Base-by-base conservation (phyloP, 2,888 invertebrate genomes). In the Iselma pallidipennis region DNA sequence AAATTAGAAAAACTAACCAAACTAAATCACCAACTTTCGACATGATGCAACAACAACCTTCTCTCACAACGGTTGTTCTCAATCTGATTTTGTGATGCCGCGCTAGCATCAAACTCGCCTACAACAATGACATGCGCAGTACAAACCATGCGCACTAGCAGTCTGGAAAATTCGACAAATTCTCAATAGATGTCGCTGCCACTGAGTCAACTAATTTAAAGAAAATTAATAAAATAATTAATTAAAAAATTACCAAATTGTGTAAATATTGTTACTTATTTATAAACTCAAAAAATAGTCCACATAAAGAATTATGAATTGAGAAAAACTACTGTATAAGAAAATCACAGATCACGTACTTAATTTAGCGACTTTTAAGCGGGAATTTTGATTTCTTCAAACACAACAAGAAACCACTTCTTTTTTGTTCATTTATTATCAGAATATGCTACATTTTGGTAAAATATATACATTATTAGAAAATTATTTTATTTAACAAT, bases 1-100 rank as follows among this genome's bases (percentile, higher is more conserved):
- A 63, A 64, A 66, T 55, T 63, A 64, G 59, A 42, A 64, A 74
- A 79, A 82, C 87, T 83, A 84, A 89, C 90, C 89, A 89, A 71
- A 89, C 89, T 69, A 89, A 80, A 83, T 89, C 88, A 71, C 88
- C 89, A 73, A 88, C 80, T 84, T 88, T 86, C 77, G 85, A 86
- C 87, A 88, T 88, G 31, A 68, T 74, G 33, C 28, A 49, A 65
- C 62, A 63, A 21, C 31, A 61, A 62, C 57, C 68, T 45, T 33
- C 62, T 49, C 60, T 25, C 48, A 59, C 51, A 49, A 70, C 67
- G 33, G 57, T 48, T 69, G 64, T 63, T 63, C 77, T 73, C 73
- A 73, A 71, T 75, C 75, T 77, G 68, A 76, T 69, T 69, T 71
- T 72, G 53, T 68, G 67, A 66, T 69, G 70, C 67, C 68, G 71